These are phyloP conservation scores for Sylvilagus bachmani DNA, from an alignment of 2,113 vertebrate species.

Conservation along the genomic window DNA sequence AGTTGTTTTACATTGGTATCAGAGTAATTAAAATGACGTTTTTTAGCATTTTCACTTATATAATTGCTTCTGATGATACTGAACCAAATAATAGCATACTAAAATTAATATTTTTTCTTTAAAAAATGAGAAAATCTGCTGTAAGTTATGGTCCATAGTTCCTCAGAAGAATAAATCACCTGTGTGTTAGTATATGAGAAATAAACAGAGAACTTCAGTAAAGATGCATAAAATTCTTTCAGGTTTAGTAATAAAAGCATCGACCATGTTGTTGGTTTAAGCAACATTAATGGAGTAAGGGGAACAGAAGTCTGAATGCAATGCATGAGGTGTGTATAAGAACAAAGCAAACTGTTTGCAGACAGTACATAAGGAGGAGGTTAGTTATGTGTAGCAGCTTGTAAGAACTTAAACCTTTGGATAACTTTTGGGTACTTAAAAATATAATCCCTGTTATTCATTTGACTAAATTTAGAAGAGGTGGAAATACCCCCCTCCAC, in stretches of 20 bases:
- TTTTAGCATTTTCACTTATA: background rate
- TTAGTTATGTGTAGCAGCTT: background rate
- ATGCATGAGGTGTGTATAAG: too few species aligned
- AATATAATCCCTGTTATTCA: background rate
- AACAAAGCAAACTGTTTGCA: background rate
- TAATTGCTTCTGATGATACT: background rate
- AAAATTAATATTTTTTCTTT: background rate
- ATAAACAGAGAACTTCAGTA: background rate
- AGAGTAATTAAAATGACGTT: background rate
- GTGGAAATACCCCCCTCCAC: accelerated
- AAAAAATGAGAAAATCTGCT: background rate
- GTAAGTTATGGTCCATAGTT: too few species aligned
- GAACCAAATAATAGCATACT: background rate
- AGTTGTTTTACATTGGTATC: background rate
- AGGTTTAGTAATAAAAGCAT: background rate
- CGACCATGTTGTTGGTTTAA: background rate
- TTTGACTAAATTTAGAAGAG: background rate
- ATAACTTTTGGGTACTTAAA: background rate
- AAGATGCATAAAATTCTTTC: background rate
- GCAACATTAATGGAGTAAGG: background rate
- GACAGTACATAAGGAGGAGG: accelerated
- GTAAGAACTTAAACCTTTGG: background rate
- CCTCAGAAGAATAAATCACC: background rate
- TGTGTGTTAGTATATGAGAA: background rate
- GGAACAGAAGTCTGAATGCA: background rate